phyloP scores from a whole-genome alignment of 2,888 invertebrate genomes.

The Leptogaster cylindrica region DNA sequence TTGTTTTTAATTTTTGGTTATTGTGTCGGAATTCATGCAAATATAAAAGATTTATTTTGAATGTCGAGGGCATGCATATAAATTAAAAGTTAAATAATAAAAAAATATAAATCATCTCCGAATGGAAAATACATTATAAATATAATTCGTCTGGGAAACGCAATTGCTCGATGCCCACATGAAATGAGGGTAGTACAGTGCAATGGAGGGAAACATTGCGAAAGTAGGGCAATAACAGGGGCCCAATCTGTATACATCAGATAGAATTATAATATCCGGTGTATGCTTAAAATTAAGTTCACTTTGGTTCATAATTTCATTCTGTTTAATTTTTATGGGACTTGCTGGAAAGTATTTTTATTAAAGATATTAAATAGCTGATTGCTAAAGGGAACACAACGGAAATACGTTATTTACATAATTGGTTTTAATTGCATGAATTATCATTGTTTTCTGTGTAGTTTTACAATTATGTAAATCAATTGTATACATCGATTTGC shows the following conservation, averaged over 20 bases:
- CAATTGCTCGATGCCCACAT: conserved; percentile 6
- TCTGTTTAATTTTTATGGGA: conserved; percentile 17
- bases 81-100: conserved; percentile 34
- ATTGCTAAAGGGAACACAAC: neutral
- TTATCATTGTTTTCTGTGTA: conserved; percentile 20
- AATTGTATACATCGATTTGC: conserved; percentile 48
- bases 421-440: conserved; percentile 22
- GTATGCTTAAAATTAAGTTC: conserved; percentile 16
- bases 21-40: conserved; percentile 13
- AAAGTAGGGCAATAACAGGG: neutral
- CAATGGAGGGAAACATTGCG: neutral
- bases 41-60: conserved; percentile 26
- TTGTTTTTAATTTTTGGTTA: too few species aligned
- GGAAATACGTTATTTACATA: conserved; percentile 8
- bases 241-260: conserved; percentile 1
- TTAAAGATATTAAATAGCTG: conserved; percentile 1
- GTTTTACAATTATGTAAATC: conserved; percentile 7
- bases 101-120: conserved; percentile 30
- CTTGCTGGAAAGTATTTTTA: neutral
- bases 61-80: conserved; percentile 23
- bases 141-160: conserved; percentile 19
- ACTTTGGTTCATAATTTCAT: conserved; percentile 32
- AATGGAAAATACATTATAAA: conserved; percentile 35
- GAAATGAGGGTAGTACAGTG: neutral
- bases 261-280: conserved; percentile 14